These are phyloP conservation scores for Drosophila crucigera DNA, from an alignment of 2,888 invertebrate genomes.

Conservation along the genomic window DNA sequence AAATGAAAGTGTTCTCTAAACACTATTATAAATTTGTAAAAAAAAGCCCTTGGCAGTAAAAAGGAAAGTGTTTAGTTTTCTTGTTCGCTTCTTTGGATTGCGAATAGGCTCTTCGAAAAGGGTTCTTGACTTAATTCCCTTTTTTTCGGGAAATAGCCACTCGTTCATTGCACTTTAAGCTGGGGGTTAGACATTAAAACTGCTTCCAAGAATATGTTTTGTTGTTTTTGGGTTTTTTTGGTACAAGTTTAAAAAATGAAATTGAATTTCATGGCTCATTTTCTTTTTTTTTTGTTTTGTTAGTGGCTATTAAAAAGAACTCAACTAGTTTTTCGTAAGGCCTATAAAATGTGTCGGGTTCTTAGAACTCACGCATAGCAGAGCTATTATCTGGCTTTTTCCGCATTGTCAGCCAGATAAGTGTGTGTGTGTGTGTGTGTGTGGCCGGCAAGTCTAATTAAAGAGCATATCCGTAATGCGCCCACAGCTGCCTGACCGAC, in stretches of 20 bases:
- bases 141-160: not conserved
- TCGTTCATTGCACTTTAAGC: constrained; percentile 61
- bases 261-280: constrained; percentile 71
- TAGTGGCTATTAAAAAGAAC: constrained; percentile 57
- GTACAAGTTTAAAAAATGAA: constrained; percentile 44
- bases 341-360: constrained; percentile 68
- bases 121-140: constrained; percentile 30
- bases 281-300: constrained; percentile 28
- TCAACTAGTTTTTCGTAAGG: constrained; percentile 67
- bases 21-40: constrained; percentile 26
- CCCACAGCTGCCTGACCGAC: constrained; percentile 26
- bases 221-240: not conserved
- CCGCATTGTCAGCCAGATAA: constrained; percentile 40
- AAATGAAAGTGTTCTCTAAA: constrained; percentile 73
- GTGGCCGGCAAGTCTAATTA: constrained; percentile 38
- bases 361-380: constrained; percentile 58
- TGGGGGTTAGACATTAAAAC: constrained; percentile 23
- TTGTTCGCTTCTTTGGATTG: not conserved
- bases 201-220: constrained; percentile 60
- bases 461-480: constrained; percentile 60
- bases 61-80: constrained; percentile 47
- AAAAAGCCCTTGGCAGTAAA: constrained; percentile 30
- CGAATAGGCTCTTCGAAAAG: not conserved
- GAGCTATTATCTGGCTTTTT: constrained; percentile 53
- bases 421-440: not conserved